These are phyloP conservation scores for Drosophila chauvacae DNA, from an alignment of 1,140 invertebrate species.

Conservation along the genomic window DNA sequence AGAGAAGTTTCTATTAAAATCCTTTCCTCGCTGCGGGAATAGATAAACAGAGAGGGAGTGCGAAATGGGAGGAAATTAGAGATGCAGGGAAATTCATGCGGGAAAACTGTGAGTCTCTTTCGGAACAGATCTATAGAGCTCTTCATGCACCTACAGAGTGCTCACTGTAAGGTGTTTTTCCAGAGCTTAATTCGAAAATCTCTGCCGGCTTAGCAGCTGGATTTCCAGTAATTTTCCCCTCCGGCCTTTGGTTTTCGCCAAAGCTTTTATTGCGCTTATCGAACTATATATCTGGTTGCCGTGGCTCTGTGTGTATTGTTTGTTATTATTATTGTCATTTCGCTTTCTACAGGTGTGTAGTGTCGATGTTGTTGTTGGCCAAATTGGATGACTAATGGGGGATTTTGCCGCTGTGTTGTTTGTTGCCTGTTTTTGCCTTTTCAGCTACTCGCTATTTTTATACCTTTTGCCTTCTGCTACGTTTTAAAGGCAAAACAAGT, in stretches of 20 bases:
- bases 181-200: slow-evolving; percentile 40
- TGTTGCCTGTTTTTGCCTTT: slow-evolving; percentile 24
- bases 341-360: slow-evolving; percentile 73
- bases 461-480: slow-evolving; percentile 33
- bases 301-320: slow-evolving; percentile 14
- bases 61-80: slow-evolving; percentile 1
- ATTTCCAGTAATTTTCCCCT: slow-evolving; percentile 23
- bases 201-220: slow-evolving; percentile 26
- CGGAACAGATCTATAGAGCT: not conserved
- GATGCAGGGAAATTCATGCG: slow-evolving; percentile 2
- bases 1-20: slow-evolving; percentile 52
- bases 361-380: slow-evolving; percentile 24
- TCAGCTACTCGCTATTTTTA: slow-evolving; percentile 37
- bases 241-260: not conserved
- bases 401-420: slow-evolving; percentile 26
- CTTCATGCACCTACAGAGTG: not conserved
- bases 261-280: slow-evolving; percentile 58
- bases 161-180: slow-evolving; percentile 22
- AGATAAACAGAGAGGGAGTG: slow-evolving; percentile 22
- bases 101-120: not conserved
- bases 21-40: slow-evolving; percentile 37
- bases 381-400: slow-evolving; percentile 69
- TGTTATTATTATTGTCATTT: slow-evolving; percentile 42
- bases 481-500: slow-evolving; percentile 67
- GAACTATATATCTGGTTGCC: slow-evolving; percentile 29